These are phyloP conservation scores for Sus scrofa DNA, from an alignment of 2,113 vertebrate species.

Conservation along the genomic window DNA sequence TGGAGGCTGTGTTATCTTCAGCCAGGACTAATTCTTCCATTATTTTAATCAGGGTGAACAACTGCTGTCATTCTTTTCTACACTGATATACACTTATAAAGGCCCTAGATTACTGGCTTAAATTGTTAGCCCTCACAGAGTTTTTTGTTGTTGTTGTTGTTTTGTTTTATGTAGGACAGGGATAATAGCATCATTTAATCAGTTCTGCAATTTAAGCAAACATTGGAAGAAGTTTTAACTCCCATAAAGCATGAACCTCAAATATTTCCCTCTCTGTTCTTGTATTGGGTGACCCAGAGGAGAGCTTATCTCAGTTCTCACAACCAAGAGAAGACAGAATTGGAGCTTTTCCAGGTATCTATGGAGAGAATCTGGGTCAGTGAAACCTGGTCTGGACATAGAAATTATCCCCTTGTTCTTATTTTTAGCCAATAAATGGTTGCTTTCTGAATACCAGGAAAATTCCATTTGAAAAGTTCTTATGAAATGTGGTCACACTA, in stretches of 20 bases:
- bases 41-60: neutral
- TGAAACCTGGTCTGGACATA: neutral
- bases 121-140: neutral
- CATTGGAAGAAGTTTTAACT: neutral
- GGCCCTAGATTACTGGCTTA: neutral
- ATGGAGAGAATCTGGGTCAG: neutral
- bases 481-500: neutral
- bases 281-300: neutral
- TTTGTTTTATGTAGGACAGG: neutral
- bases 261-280: neutral
- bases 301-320: neutral
- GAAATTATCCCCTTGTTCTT: neutral
- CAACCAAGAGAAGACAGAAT: neutral
- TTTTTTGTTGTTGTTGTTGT: neutral
- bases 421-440: neutral
- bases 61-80: neutral
- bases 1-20: neutral
- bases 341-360: neutral
- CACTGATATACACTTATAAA: neutral
- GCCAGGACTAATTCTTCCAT: neutral
- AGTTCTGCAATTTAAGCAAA: neutral
- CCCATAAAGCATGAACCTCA: neutral
- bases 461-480: neutral
- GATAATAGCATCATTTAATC: neutral
- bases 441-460: neutral